Percentiles rank a stretch among this genome's conserved stretches.
Conservation (phyloP, 2,888 invertebrate genomes). For the Caenorhabditis uteleia region DNA sequence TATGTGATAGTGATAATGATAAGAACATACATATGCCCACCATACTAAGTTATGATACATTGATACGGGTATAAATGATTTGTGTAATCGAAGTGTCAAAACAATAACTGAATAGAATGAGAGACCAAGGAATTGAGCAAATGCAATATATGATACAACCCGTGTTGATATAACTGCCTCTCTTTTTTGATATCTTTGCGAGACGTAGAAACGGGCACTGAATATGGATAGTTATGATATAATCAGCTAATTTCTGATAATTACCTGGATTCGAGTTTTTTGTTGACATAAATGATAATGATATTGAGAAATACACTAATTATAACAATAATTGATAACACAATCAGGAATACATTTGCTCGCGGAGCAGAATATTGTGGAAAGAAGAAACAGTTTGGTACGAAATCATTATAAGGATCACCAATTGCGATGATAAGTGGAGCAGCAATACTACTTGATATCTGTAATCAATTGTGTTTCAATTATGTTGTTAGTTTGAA, state of each 20-base stretch:
- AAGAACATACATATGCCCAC: conserved; percentile 37
- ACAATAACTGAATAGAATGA: conserved; percentile 24
- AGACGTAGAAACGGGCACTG: conserved; percentile 23
- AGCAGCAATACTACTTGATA: conserved; percentile 8
- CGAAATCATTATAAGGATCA: conserved; percentile 26
- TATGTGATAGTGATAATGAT: background rate
- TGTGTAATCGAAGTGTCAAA: conserved; percentile 22
- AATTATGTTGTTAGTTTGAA: no score
- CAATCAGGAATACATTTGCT: conserved; percentile 20
- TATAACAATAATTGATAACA: conserved; percentile 17
- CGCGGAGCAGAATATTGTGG: conserved; percentile 19
- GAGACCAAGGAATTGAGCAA: conserved; percentile 25
- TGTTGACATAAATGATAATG: conserved; percentile 26
- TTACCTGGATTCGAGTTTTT: conserved; percentile 24
- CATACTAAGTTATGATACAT: conserved; percentile 35
- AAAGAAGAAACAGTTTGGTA: conserved; percentile 38
- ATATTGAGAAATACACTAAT: conserved; percentile 24
- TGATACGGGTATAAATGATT: conserved; percentile 18
- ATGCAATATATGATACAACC: conserved; percentile 26
- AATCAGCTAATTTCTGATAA: background rate
- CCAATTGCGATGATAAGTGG: conserved; percentile 27
- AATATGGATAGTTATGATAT: background rate
- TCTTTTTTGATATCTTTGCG: conserved; percentile 29
- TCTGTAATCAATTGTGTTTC: no score
- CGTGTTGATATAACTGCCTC: conserved; percentile 29